These are phyloP conservation scores for Deroptyus accipitrinus DNA, from an alignment of 2,113 vertebrate species.

Conservation along the genomic window DNA sequence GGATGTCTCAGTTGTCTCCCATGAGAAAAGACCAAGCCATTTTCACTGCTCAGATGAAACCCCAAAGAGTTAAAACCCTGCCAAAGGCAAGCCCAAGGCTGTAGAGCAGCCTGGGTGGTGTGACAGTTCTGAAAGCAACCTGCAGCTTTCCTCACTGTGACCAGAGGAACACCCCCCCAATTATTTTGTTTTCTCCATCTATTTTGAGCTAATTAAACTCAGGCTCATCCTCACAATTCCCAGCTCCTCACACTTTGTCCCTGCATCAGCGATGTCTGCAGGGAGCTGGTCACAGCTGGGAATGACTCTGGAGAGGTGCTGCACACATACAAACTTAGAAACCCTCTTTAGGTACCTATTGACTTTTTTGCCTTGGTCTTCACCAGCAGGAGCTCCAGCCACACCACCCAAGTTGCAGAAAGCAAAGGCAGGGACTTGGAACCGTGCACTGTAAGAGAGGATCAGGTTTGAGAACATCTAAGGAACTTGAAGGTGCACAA, in stretches of 20 bases:
- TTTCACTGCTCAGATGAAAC: neutral
- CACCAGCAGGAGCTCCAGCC: neutral
- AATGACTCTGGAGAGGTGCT: neutral
- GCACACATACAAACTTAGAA: rapidly evolving
- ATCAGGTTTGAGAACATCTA: neutral
- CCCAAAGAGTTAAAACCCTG: neutral
- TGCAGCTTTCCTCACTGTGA: neutral
- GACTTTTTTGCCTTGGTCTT: neutral
- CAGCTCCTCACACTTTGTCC: neutral
- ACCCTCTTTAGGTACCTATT: neutral
- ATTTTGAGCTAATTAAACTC: neutral
- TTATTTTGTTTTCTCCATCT: neutral
- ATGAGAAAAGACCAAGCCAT: neutral
- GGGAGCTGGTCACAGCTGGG: neutral
- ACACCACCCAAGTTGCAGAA: neutral
- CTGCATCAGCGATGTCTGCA: neutral
- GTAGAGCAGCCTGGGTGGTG: neutral
- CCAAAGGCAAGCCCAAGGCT: neutral
- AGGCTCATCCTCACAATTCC: neutral
- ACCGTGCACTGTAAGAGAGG: neutral
- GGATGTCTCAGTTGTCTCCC: neutral
- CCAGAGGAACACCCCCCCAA: neutral
- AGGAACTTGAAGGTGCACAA: neutral
- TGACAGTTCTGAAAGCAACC: neutral
- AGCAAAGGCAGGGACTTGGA: neutral